Evolutionary conservation across 2,797 vertebrate genomes (phyloP).

Genomic region (Anabacerthia variegaticeps): DNA sequence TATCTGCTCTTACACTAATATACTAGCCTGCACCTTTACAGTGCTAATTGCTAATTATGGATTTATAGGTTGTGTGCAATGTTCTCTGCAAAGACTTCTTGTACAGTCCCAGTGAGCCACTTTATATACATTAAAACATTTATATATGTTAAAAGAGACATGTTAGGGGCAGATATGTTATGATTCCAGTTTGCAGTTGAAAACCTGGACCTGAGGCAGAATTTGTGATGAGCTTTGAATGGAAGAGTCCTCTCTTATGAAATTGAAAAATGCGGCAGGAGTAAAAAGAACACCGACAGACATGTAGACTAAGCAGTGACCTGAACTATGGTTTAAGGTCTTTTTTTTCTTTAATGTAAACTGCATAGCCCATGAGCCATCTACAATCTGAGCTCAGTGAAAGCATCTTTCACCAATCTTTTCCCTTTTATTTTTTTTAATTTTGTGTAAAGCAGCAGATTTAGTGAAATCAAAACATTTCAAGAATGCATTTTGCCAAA

Average conservation of each 20-base stretch:
- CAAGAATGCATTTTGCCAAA: neutral
- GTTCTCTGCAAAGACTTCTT: neutral
- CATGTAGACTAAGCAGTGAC: neutral
- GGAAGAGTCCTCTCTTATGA: neutral
- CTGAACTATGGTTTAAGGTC: neutral
- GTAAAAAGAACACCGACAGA: neutral
- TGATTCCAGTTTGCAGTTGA: neutral
- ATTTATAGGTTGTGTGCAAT: neutral
- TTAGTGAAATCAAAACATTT: conserved; percentile 45
- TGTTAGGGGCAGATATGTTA: neutral
- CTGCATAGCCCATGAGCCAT: neutral
- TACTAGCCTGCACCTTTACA: neutral
- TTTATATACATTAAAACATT: neutral
- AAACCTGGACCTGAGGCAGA: neutral
- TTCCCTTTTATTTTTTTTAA: neutral
- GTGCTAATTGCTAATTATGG: neutral
- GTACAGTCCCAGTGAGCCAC: neutral
- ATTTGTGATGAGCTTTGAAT: neutral
- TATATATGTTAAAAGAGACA: neutral
- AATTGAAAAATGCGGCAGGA: neutral
- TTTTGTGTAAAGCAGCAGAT: neutral
- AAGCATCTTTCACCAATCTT: conserved; percentile 12
- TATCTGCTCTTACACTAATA: neutral
- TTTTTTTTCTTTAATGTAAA: neutral
- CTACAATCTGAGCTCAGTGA: neutral